These are phyloP conservation scores for Bufotes viridis DNA, from an alignment of 2,797 vertebrate species.

Conservation along the genomic window DNA sequence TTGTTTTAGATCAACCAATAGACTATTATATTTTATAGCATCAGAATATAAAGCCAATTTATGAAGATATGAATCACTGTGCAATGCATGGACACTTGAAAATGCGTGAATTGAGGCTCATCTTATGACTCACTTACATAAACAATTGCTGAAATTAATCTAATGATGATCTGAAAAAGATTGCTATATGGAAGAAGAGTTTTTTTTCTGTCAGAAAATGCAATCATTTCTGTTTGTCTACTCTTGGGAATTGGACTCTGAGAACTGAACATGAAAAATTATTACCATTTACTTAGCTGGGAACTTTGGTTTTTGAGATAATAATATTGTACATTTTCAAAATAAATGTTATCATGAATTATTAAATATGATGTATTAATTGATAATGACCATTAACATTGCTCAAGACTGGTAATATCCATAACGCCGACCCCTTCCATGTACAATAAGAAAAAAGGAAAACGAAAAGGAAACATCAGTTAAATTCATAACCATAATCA, in stretches of 20 bases:
- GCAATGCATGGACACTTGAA: not conserved
- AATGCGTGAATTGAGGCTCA: not conserved
- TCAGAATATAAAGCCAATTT: conserved; percentile 1
- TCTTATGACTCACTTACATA: not conserved
- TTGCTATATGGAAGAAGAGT: not conserved
- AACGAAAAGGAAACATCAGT: not conserved
- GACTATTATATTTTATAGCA: not conserved
- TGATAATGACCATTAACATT: too few species aligned
- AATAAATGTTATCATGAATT: not conserved
- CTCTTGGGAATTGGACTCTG: too few species aligned
- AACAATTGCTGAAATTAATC: not conserved
- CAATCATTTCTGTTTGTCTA: too few species aligned
- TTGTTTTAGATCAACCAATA: not conserved
- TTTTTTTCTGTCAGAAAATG: not conserved
- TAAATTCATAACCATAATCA: not conserved
- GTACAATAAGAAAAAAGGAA: not conserved
- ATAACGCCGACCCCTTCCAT: not conserved
- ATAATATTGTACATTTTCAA: not conserved
- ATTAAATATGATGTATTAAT: too few species aligned
- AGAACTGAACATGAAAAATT: too few species aligned
- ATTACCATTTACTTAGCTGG: not conserved
- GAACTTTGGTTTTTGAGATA: not conserved
- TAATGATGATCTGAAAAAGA: not conserved
- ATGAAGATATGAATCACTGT: not conserved
- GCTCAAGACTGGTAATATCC: too few species aligned